Base-by-base conservation (phyloP, 2,888 invertebrate species). In the Parthenolecanium corni region DNA sequence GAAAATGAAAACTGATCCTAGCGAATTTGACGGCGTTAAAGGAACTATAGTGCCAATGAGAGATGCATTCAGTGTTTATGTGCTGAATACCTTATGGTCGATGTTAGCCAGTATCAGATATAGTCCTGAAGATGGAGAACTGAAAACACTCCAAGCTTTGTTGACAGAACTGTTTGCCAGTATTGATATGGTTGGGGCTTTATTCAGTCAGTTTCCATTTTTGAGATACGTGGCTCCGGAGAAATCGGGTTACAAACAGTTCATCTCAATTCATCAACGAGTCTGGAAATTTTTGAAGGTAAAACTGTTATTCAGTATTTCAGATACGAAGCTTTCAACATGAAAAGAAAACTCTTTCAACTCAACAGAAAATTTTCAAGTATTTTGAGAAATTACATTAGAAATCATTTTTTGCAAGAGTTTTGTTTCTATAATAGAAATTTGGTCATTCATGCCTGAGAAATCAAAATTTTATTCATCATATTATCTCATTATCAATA, bases 91-190 rank as follows among this genome's bases (percentile, higher is more conserved):
- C 0, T 72, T 89, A 0, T 90, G 89, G 89, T 80, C 80, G 53
- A 86, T 90, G 86, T 80, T 89, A 79, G 85, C 89, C 4, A 85
- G 88, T 1, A 80, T 80, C 46, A 77, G 87, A 54, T 87, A 86
- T 70, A 80, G 80, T 56, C 79, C 82, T 0, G 83, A 81, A 36
- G 86, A 89, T 67, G 76, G 80, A 31, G 82, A 85, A 69, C 77
- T 89, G 72, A 78, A 79, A 66, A 75, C 80, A 18, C 75, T 89
- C 0, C 83, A 88, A 73, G 76, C 74, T 24, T 78, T 88, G 66
- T 75, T 89, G 49, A 82, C 82, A 23, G 83, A 85, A 67, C 74
- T 89, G 9, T 82, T 89, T 66, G 79, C 81, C 44, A 82, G 83
- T 21, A 78, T 89, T 3, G 88, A 89, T 67, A 89, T 89, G 87